Evolutionary conservation across 2,888 invertebrate genomes (phyloP).

Genomic region (Ischnus inquisitorius): DNA sequence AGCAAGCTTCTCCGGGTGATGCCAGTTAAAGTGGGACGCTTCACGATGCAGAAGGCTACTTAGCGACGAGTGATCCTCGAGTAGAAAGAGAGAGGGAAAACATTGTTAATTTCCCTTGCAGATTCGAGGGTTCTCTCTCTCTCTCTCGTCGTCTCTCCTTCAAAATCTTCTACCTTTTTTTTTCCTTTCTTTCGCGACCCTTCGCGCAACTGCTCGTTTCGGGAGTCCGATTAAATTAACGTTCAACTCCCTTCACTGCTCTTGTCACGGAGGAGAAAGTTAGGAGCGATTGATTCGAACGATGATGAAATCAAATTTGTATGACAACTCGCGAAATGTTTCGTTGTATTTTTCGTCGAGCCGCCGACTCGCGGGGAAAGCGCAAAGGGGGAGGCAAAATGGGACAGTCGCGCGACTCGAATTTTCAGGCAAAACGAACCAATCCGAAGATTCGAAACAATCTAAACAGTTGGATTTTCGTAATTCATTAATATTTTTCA

Average conservation of each 20-base stretch:
- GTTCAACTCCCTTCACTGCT: conserved; percentile 64
- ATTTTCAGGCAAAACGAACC: too few relatives aligned
- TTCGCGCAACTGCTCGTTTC: conserved; percentile 73
- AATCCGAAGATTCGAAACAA: too few relatives aligned
- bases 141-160: conserved; percentile 53
- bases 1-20: conserved; percentile 51
- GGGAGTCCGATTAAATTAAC: conserved; percentile 79
- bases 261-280: conserved; percentile 37
- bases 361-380: too few relatives aligned
- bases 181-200: conserved; percentile 53
- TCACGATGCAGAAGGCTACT: conserved; percentile 74
- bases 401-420: too few relatives aligned
- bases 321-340: conserved; percentile 22
- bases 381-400: too few relatives aligned
- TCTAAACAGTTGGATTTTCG: too few relatives aligned
- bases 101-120: conserved; percentile 82
- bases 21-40: conserved; percentile 77
- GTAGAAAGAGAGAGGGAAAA: conserved; percentile 77
- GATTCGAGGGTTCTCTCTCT: conserved; percentile 76
- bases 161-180: conserved; percentile 26
- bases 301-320: conserved; percentile 62
- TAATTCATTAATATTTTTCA: too few relatives aligned
- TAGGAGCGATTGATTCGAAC: conserved; percentile 56
- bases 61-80: conserved; percentile 79
- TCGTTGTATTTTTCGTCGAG: conserved; percentile 1